Percentiles rank a stretch among this genome's conserved stretches.
Evolutionary conservation across 2,797 vertebrate species (phyloP).

Genomic region (Manis crassicaudata): DNA sequence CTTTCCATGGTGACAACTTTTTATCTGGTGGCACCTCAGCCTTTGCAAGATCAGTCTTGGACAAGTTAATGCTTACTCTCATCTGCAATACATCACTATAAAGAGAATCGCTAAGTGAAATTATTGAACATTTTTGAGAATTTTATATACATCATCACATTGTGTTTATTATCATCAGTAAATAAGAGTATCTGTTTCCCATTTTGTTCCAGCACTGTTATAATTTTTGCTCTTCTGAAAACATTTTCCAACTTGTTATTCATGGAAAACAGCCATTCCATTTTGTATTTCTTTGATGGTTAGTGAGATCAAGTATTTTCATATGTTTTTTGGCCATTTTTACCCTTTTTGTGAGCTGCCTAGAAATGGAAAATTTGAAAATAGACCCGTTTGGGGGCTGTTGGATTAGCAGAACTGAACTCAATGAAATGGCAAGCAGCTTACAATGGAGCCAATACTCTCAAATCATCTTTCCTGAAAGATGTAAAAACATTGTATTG

Average conservation of each 20-base stretch:
- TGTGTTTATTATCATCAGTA: background rate
- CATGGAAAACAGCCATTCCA: background rate
- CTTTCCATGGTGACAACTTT: background rate
- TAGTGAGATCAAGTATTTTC: background rate
- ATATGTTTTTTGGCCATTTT: background rate
- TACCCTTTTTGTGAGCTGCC: background rate
- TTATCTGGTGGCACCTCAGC: background rate
- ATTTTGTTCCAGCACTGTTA: background rate
- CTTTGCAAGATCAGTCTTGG: background rate
- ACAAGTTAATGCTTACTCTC: background rate
- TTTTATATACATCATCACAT: background rate
- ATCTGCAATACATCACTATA: background rate
- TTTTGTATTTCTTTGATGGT: background rate
- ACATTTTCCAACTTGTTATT: background rate
- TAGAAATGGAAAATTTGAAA: background rate
- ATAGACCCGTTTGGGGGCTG: background rate
- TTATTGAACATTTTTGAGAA: background rate
- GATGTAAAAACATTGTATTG: background rate
- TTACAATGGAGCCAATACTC: background rate
- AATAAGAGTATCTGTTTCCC: background rate
- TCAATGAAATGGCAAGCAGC: background rate
- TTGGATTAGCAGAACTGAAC: background rate
- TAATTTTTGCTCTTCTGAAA: conserved; percentile 7
- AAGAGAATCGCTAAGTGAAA: background rate
- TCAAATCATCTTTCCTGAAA: background rate